Evolutionary conservation across 2,888 invertebrate species (phyloP).

Genomic region (Pimpla rufipes): DNA sequence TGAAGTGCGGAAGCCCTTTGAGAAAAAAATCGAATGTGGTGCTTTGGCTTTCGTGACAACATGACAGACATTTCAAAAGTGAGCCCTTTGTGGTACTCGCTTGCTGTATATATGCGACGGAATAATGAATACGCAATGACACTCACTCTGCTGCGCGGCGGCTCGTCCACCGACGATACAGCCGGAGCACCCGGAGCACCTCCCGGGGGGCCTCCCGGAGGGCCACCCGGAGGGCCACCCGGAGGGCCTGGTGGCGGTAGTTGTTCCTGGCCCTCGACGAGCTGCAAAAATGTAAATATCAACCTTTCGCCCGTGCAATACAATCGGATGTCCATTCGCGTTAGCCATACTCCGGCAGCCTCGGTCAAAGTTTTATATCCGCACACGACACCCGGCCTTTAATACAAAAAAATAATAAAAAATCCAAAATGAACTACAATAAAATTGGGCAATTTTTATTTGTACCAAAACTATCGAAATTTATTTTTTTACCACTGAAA

Average conservation of each 20-base stretch:
- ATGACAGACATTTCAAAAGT: neutral
- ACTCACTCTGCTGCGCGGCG: conserved; percentile 41
- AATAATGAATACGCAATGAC: conserved; percentile 9
- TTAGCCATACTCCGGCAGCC: neutral
- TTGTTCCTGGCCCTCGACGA: conserved; percentile 47
- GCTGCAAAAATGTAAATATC: conserved; percentile 27
- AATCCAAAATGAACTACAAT: no score
- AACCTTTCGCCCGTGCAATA: neutral
- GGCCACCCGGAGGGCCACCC: no score
- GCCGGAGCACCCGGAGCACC: no score
- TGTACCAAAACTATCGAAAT: no score
- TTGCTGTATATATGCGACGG: neutral
- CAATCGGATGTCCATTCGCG: no score
- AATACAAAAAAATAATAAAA: no score
- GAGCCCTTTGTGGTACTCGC: neutral
- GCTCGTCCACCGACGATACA: neutral
- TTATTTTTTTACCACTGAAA: no score
- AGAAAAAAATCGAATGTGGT: neutral
- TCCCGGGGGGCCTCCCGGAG: no score
- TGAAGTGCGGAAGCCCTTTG: neutral
- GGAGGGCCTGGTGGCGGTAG: conserved; percentile 43
- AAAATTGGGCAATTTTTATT: no score
- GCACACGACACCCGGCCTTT: neutral
- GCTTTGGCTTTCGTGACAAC: neutral
- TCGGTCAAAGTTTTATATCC: neutral